Evolutionary conservation across 35 echinoderm and acorn worm genomes (phyloP).

Genomic region (Chiridota heheva): DNA sequence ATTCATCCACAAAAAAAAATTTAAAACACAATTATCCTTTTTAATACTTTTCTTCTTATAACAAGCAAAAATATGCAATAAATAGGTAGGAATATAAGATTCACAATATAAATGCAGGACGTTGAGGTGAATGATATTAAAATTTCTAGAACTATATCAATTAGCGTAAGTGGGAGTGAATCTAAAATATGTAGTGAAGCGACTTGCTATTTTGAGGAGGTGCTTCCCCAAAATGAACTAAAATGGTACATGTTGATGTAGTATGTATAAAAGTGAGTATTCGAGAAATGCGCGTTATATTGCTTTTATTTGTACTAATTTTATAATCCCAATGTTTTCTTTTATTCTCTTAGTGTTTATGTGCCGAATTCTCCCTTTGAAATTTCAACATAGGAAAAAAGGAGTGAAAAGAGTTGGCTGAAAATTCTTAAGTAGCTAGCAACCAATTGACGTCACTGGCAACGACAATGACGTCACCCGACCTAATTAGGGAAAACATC

Average conservation of each 20-base stretch:
- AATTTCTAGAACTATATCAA: constrained; percentile 17
- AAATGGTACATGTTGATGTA: background rate
- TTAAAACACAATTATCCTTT: background rate
- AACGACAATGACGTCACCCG: constrained; percentile 58
- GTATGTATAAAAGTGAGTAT: background rate
- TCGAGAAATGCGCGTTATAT: background rate
- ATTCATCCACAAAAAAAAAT: constrained; percentile 28
- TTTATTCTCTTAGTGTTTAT: too few relatives aligned
- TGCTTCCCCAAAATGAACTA: constrained; percentile 47
- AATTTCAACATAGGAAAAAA: too few relatives aligned
- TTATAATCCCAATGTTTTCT: constrained; percentile 29
- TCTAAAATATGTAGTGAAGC: constrained; percentile 47
- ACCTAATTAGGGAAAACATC: constrained; percentile 60
- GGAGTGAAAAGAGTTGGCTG: constrained; percentile 23
- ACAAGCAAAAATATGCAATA: constrained; percentile 7
- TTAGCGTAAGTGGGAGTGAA: constrained; percentile 9
- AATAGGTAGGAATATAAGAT: constrained; percentile 2
- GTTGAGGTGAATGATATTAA: background rate
- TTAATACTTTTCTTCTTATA: background rate
- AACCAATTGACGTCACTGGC: constrained; percentile 58
- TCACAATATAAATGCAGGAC: background rate
- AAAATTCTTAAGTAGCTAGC: constrained; percentile 50
- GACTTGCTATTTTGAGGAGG: constrained; percentile 55
- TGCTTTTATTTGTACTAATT: constrained; percentile 5
- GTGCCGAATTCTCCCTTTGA: too few relatives aligned